These are phyloP conservation scores for Cavia porcellus DNA, from an alignment of 2,113 vertebrate genomes.

Conservation along the genomic window DNA sequence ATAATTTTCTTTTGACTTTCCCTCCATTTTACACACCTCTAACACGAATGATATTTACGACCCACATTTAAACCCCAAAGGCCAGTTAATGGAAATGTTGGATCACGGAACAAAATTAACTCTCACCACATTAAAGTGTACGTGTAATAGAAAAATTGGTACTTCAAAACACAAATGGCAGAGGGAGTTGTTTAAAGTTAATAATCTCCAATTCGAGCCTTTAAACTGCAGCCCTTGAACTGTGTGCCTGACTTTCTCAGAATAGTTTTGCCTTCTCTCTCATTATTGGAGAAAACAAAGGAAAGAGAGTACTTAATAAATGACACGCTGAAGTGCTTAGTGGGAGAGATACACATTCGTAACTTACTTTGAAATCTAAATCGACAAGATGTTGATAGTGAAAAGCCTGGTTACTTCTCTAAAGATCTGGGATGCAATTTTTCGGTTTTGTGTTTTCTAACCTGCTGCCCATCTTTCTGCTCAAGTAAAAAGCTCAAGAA, in stretches of 20 bases:
- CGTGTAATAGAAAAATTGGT: conserved; percentile 69
- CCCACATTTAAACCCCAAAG: conserved; percentile 62
- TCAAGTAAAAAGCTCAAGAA: conserved; percentile 67
- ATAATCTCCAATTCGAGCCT: conserved; percentile 67
- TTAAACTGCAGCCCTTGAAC: conserved; percentile 50
- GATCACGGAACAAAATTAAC: conserved; percentile 70
- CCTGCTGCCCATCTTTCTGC: neutral
- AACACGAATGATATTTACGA: conserved; percentile 54
- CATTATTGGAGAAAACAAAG: conserved; percentile 6
- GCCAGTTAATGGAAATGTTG: conserved; percentile 58
- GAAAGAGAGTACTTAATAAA: neutral
- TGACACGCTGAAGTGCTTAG: neutral
- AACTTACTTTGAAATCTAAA: neutral
- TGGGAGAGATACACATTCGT: neutral
- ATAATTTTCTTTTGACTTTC: conserved; percentile 58
- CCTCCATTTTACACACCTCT: conserved; percentile 57
- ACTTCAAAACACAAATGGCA: conserved; percentile 57
- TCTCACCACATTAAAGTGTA: conserved; percentile 66
- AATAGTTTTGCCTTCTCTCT: conserved; percentile 10
- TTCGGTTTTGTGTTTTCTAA: neutral
- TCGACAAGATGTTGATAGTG: neutral
- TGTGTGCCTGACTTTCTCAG: conserved; percentile 26
- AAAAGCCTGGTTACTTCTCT: neutral
- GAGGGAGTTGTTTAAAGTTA: conserved; percentile 70
- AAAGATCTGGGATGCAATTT: neutral